Base-by-base conservation (phyloP, 1,140 invertebrate species). In the Lanistes nyassanus region DNA sequence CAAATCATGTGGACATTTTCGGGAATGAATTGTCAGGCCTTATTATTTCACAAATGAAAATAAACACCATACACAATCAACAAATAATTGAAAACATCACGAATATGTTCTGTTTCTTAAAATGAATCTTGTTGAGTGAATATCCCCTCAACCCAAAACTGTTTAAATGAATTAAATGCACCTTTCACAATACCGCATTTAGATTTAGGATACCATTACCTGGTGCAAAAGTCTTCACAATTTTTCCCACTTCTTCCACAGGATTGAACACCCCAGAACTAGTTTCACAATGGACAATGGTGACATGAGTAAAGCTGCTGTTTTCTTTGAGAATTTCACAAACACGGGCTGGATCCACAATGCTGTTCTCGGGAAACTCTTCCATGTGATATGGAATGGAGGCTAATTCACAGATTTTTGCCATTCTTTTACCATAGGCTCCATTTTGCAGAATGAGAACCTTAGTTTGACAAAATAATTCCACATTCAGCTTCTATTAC, bases 261-360 rank as follows among this genome's bases (percentile, higher is more conserved):
- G 88, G 88, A 81, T 91, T 91, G n/a, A 91, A 76, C 13, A 90
- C 83, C 16, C 91, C 91, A 39, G 86, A 89, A 68, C 88, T 90
- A 19, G 91, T 91, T 77, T 91, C 91, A 82, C 90, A 91, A 74
- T 91, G 91, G 7, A 91, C 88, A 3, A 90, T 82, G 34, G 84
- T 80, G 51, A 91, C 87, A n/a, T 85, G 74, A n/a, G 81, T 87
- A 76, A 85, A 90, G 13, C 77, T 72, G 23, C 76, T 77, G 34
- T 82, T 74, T 62, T 74, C 76, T 42, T 80, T 71, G 31, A 90
- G 67, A 39, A 83, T 64, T 26, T 83, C 76, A 69, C 83, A 76
- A n/a, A 90, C 83, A 9, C 68, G 66, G 6, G 79, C 47, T 36
- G 84, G 53, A 68, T 85, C 77, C 4, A 91, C 85, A n/a, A 77